A percentile compares a stretch with the other conserved stretches of the same genome.
Conservation (phyloP, 2,888 invertebrate species). For the Philaethria dido region DNA sequence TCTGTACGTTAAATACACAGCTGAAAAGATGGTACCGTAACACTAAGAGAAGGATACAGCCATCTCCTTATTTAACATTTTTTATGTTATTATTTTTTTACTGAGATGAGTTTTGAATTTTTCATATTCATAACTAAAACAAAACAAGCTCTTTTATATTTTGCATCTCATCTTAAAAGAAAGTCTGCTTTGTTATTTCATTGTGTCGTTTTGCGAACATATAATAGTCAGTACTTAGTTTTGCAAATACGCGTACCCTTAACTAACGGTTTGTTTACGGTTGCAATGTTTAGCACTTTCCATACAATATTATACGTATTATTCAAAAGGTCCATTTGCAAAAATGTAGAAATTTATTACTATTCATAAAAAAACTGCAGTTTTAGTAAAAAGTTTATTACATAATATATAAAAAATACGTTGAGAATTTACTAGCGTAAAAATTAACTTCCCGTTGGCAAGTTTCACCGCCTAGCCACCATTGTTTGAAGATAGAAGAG, state of each 20-base stretch:
- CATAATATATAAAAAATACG: constrained; percentile 28
- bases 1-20: constrained; percentile 63
- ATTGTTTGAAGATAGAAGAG: constrained; percentile 64
- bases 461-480: constrained; percentile 53
- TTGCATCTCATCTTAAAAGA: constrained; percentile 36
- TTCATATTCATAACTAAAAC: constrained; percentile 56
- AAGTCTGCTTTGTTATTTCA: constrained; percentile 28
- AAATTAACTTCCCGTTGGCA: constrained; percentile 49
- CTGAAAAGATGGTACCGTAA: constrained; percentile 69
- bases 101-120: constrained; percentile 65
- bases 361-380: constrained; percentile 4
- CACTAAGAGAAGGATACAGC: constrained; percentile 64
- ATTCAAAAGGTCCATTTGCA: constrained; percentile 21
- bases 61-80: constrained; percentile 75
- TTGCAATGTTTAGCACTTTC: constrained; percentile 24
- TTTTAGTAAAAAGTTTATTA: constrained; percentile 15
- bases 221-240: constrained; percentile 28
- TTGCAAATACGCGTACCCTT: constrained; percentile 32
- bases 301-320: constrained; percentile 26
- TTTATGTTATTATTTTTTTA: constrained; percentile 69
- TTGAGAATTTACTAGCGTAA: constrained; percentile 40
- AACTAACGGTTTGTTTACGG: constrained; percentile 31
- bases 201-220: constrained; percentile 33
- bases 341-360: too few species aligned
- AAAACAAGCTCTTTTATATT: constrained; percentile 49